Evolutionary conservation across 1,140 invertebrate genomes (phyloP).

Genomic region (Tachypleus tridentatus): DNA sequence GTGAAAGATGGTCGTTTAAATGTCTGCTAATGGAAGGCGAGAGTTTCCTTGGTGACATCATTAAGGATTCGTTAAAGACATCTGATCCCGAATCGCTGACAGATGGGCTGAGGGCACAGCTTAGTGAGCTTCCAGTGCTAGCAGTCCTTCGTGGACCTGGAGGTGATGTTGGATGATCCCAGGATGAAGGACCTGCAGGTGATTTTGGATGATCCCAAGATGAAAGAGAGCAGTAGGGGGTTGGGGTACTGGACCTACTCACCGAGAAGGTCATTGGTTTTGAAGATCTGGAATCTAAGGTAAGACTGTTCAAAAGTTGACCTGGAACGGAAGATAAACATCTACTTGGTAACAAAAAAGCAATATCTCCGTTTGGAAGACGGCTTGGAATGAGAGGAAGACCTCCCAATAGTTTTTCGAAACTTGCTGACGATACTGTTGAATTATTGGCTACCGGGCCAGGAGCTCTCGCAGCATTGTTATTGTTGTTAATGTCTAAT

Average conservation of each 20-base stretch:
- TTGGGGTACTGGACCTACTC: slow-evolving; percentile 9
- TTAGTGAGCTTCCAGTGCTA: slow-evolving; percentile 14
- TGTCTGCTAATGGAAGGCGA: too few species aligned
- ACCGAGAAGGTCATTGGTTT: slow-evolving; percentile 9
- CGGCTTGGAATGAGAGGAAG: slow-evolving; percentile 57
- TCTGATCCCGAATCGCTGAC: slow-evolving; percentile 15
- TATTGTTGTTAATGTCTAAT: slow-evolving; percentile 16
- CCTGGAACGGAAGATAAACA: slow-evolving; percentile 5
- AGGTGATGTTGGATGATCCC: too few species aligned
- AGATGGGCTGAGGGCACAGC: slow-evolving; percentile 14
- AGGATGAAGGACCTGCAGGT: too few species aligned
- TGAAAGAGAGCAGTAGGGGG: slow-evolving; percentile 1
- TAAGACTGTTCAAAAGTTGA: slow-evolving; percentile 5
- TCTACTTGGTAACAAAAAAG: slow-evolving; percentile 45
- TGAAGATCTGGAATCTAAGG: slow-evolving; percentile 8
- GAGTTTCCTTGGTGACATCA: too few species aligned
- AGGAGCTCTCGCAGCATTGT: neutral
- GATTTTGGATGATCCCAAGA: too few species aligned
- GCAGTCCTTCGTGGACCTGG: slow-evolving; percentile 7
- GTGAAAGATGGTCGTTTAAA: too few species aligned
- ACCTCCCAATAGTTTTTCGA: slow-evolving; percentile 28
- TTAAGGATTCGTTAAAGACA: slow-evolving; percentile 11
- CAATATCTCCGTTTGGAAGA: slow-evolving; percentile 48
- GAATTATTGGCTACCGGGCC: slow-evolving; percentile 1
- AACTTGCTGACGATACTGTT: slow-evolving; percentile 2